These are phyloP conservation scores for Aspidiotus rigidus DNA, from an alignment of 2,888 invertebrate genomes.

Conservation along the genomic window DNA sequence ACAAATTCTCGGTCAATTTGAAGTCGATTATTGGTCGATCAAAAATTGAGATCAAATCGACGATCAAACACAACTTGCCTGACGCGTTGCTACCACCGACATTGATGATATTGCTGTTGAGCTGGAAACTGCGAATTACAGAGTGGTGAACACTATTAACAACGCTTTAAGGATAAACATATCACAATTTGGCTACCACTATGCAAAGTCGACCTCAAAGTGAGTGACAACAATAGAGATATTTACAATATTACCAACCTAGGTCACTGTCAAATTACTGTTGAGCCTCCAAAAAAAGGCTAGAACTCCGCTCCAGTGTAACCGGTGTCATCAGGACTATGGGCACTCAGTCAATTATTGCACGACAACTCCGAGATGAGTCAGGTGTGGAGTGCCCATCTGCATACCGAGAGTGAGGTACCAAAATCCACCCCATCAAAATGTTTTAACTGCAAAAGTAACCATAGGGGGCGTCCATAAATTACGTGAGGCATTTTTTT, in stretches of 20 bases:
- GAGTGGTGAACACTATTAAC: background rate
- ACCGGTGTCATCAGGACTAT: background rate
- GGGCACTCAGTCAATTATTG: background rate
- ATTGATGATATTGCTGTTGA: background rate
- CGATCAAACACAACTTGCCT: no score
- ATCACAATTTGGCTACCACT: background rate
- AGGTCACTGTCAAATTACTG: background rate
- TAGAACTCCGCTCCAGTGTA: background rate
- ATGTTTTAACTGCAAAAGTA: background rate
- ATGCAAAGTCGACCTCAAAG: background rate
- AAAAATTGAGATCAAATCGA: no score
- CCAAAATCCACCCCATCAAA: background rate
- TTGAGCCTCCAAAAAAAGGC: background rate
- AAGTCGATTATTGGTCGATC: no score
- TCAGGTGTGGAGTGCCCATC: background rate
- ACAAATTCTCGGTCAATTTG: no score
- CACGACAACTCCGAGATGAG: background rate
- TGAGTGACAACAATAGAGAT: background rate
- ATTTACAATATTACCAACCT: background rate
- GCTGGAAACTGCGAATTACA: background rate
- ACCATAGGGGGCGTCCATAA: no score
- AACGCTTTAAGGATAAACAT: background rate
- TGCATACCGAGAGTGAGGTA: background rate
- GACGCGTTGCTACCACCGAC: no score
- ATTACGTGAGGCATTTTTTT: no score